These are phyloP conservation scores for Lapara coniferarum DNA, from an alignment of 2,888 invertebrate species.

Conservation along the genomic window DNA sequence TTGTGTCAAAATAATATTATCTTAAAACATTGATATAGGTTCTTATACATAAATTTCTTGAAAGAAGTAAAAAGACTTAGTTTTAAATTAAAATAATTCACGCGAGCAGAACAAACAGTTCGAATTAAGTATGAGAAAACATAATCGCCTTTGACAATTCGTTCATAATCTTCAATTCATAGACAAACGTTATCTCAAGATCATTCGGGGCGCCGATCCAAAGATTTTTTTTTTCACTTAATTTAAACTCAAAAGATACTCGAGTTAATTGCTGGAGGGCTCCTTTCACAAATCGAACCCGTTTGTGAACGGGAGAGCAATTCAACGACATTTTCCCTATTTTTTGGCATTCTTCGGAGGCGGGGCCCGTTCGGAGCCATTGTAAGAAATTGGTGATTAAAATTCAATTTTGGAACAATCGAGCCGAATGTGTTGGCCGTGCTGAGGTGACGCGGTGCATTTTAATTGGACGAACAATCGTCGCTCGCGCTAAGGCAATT, in stretches of 20 bases:
- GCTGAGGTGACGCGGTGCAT: constrained; percentile 75
- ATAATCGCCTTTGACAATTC: constrained; percentile 8
- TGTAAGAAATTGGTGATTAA: constrained; percentile 82
- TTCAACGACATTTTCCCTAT: constrained; percentile 76
- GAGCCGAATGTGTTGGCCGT: constrained; percentile 66
- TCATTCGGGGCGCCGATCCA: constrained; percentile 31
- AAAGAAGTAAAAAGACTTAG: background rate
- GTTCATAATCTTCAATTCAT: constrained; percentile 19
- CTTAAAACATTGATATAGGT: too few species aligned
- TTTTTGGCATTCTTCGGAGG: constrained; percentile 74
- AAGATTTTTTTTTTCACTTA: constrained; percentile 77
- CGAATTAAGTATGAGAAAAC: background rate
- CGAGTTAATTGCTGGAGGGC: constrained; percentile 70
- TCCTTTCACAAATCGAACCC: constrained; percentile 74
- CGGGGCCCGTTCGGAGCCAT: constrained; percentile 61
- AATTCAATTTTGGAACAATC: constrained; percentile 83
- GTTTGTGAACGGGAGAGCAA: constrained; percentile 65
- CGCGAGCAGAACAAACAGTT: background rate
- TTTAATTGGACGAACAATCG: constrained; percentile 78
- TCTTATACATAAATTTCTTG: too few species aligned
- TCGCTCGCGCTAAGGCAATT: constrained; percentile 36
- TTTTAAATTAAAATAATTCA: background rate
- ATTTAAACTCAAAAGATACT: constrained; percentile 84
- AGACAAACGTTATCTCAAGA: constrained; percentile 29
- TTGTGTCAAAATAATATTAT: background rate